Evolutionary conservation across 2,888 invertebrate genomes (phyloP).

Genomic region (Geotrupes spiniger): DNA sequence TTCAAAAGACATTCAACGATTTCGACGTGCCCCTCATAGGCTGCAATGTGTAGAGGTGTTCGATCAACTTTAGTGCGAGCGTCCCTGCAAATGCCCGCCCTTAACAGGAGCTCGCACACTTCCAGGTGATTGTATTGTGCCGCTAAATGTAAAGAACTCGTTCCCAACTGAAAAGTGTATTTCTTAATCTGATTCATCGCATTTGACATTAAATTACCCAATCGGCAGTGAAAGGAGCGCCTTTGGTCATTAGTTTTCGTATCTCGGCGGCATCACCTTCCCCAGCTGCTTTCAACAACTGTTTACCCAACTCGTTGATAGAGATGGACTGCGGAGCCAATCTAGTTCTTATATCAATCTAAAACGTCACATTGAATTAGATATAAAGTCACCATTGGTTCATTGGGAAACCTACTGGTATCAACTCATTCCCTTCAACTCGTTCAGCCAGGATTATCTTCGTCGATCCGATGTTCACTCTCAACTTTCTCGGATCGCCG

Average conservation of each 20-base stretch:
- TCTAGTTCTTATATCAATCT: constrained; percentile 38
- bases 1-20: constrained; percentile 69
- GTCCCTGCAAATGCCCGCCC: constrained; percentile 85
- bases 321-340: constrained; percentile 42
- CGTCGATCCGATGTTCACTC: constrained; percentile 12
- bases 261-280: constrained; percentile 77
- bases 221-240: constrained; percentile 90
- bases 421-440: constrained; percentile 46
- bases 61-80: constrained; percentile 89
- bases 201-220: constrained; percentile 69
- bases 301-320: constrained; percentile 78
- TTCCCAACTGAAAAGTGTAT: constrained; percentile 77
- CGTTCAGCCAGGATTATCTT: constrained; percentile 23
- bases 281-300: constrained; percentile 74
- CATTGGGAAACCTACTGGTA: constrained; percentile 51
- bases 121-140: constrained; percentile 76
- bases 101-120: constrained; percentile 76
- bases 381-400: neutral
- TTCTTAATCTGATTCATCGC: too few relatives aligned
- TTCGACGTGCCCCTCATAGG: constrained; percentile 75
- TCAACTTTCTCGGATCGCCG: constrained; percentile 23
- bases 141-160: constrained; percentile 85
- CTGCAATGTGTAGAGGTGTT: constrained; percentile 87
- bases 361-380: constrained; percentile 18
- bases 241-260: constrained; percentile 73